These are phyloP conservation scores for Chymomyza caudatula DNA, from an alignment of 2,888 invertebrate species.

Conservation along the genomic window DNA sequence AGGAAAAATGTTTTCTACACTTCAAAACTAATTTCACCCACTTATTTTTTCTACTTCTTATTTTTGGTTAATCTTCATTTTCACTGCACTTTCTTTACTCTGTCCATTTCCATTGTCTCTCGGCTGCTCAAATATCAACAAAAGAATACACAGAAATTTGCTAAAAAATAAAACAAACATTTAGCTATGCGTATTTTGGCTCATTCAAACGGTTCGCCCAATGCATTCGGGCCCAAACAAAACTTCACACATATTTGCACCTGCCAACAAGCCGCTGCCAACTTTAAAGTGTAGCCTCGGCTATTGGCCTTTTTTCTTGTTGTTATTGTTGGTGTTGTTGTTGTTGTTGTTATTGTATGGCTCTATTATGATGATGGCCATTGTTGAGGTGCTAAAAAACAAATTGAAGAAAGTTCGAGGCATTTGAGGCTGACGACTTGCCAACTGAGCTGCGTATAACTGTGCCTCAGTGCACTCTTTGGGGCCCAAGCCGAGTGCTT, in stretches of 20 bases:
- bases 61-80: constrained; percentile 53
- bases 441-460: neutral
- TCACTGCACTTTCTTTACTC: constrained; percentile 59
- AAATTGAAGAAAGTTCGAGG: constrained; percentile 61
- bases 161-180: constrained; percentile 63
- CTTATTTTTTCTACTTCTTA: constrained; percentile 27
- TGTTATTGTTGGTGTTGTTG: neutral
- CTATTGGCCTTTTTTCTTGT: constrained; percentile 13
- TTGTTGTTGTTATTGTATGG: neutral
- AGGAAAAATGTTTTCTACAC: constrained; percentile 47
- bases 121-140: constrained; percentile 32
- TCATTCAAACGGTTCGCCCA: constrained; percentile 41
- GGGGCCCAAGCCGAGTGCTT: constrained; percentile 42
- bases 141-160: neutral
- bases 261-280: constrained; percentile 29
- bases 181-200: constrained; percentile 57
- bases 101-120: constrained; percentile 18
- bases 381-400: constrained; percentile 52
- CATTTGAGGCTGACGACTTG: neutral
- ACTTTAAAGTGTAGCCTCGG: neutral
- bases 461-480: neutral
- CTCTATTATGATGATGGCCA: constrained; percentile 35
- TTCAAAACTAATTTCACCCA: constrained; percentile 55
- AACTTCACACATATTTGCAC: constrained; percentile 35
- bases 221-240: constrained; percentile 19